phyloP scores from a whole-genome alignment of 2,113 vertebrate genomes.

The Erpornis zantholeuca region DNA sequence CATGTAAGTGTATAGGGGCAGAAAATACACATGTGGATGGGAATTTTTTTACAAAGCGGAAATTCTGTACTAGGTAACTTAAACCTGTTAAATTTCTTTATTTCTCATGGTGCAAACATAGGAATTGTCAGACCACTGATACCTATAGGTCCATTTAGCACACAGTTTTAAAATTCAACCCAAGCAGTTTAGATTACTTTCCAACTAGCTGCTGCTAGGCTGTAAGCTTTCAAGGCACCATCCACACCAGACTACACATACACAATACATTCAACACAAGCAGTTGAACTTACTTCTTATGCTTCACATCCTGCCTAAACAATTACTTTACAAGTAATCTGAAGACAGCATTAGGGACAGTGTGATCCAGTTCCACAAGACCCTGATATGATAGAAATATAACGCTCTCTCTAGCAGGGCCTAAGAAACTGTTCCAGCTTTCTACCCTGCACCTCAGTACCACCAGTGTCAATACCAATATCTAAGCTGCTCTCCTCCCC shows the following conservation, averaged over 20 bases:
- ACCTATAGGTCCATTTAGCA: not conserved
- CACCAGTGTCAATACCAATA: not conserved
- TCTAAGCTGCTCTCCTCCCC: not conserved
- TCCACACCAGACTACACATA: not conserved
- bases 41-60: not conserved
- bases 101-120: not conserved
- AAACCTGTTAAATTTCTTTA: not conserved
- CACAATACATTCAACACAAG: not conserved
- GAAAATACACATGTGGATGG: not conserved
- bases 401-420: not conserved
- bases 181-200: not conserved
- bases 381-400: not conserved
- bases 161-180: not conserved
- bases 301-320: not conserved
- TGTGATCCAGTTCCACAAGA: not conserved
- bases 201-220: not conserved
- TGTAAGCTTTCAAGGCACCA: not conserved
- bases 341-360: not conserved
- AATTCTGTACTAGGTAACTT: not conserved
- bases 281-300: not conserved
- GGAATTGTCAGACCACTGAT: not conserved
- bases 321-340: not conserved
- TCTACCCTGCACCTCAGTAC: not conserved
- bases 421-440: not conserved
- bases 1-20: not conserved